Evolutionary conservation across 64 coral and sea anemone species (phyloP), one percentile per base, ranked within the genome.

Genomic region (Porites lutea): DNA sequence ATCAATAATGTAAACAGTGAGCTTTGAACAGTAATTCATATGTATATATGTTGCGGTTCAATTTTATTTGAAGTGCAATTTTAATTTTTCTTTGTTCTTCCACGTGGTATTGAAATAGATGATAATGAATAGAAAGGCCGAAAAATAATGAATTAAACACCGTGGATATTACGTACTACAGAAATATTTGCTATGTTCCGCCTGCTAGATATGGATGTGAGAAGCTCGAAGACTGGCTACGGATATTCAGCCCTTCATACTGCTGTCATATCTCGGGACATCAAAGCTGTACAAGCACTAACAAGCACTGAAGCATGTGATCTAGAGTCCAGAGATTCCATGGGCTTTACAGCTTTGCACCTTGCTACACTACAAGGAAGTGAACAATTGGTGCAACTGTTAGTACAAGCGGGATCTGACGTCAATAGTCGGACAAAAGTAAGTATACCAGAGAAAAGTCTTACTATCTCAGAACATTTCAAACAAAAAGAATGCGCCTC

Each of bases 331-430:
- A 77, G 82, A 70, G 90, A 92, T 16, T 67, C 77, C 49, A 92
- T 86, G 82, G 90, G 90, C 12, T 92, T 92, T 73, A 92, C 82
- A 13, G 82, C 90, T 5, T 74, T 92, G 51, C 90, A 92, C 65
- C 48, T 92, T 19, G 90, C 90, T 27, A 86, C 90, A 3, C 13
- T 92, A 48, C 69, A 92, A 48, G 83, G 83, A 75, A 75, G 48
- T 57, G 54, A 50, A 65, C 48, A 86, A 13, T 63, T 61, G 1
- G 71, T 92, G 16, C 59, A 87, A 37, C 61, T 73, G 16, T 21
- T 92, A 71, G 5, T 92, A 6, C 58, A 53, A 27, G 90, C 81
- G 3, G 90, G 90, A 74, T 77, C 82, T 69, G 58, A 92, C 52
- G 13, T 78, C 7, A 71, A 60, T 11, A 92, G 71, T 13, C 72